Percentiles rank a stretch among this genome's conserved stretches.
Conservation (phyloP, 2,113 vertebrate genomes). For the Varanus salvator region DNA sequence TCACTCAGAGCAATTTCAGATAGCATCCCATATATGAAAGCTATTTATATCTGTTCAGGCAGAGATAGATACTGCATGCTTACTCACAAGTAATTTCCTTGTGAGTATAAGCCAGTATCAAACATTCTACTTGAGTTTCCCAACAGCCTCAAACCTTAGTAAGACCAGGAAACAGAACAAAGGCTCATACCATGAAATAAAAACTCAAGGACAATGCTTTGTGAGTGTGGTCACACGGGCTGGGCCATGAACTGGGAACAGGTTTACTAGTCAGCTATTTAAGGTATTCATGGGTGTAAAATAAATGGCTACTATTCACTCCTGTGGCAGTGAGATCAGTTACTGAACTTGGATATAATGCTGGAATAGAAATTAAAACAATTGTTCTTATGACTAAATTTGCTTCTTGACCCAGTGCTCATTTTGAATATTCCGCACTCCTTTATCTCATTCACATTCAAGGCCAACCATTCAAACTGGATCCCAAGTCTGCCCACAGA, state of each 20-base stretch:
- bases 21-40: too few species aligned
- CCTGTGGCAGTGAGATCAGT: not conserved
- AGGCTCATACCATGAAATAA: not conserved
- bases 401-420: not conserved
- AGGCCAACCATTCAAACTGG: slow-evolving; percentile 98
- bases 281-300: not conserved
- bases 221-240: not conserved
- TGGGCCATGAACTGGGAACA: not conserved
- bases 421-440: slow-evolving; percentile 40
- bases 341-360: not conserved
- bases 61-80: too few species aligned
- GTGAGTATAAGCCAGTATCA: not conserved
- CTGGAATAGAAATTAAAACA: not conserved
- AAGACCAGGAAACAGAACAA: not conserved
- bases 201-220: not conserved
- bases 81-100: not conserved
- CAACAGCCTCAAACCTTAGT: not conserved
- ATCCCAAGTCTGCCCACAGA: slow-evolving; percentile 94
- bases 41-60: too few species aligned
- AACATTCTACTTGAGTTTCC: not conserved
- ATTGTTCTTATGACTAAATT: slow-evolving; percentile 6
- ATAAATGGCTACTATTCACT: not conserved
- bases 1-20: too few species aligned
- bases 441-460: slow-evolving; percentile 39
- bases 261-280: not conserved